Percentiles rank a stretch among this genome's conserved stretches.
These are phyloP conservation scores for Bolinopsis microptera DNA, from an alignment of 37 sponge, comb jelly and placozoan genomes.

Conservation along the genomic window DNA sequence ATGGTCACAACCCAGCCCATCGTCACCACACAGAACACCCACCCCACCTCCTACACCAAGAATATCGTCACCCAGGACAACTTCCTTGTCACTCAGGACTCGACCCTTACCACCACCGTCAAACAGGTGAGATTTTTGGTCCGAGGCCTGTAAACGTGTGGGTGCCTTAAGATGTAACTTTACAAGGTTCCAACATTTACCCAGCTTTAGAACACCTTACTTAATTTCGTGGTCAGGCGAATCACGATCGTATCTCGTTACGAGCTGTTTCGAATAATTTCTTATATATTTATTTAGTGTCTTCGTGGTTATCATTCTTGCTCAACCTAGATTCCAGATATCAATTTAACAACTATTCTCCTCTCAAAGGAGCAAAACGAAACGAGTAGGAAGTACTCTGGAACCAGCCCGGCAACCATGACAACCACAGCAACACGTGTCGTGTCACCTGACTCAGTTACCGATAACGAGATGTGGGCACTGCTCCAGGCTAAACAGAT, in stretches of 20 bases:
- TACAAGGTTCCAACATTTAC: no score
- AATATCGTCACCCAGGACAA: conserved; percentile 44
- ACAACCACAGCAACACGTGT: not conserved
- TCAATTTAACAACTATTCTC: no score
- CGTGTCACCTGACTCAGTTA: conserved; percentile 18
- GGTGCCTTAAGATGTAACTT: no score
- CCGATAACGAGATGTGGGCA: conserved; percentile 17
- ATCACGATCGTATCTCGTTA: no score
- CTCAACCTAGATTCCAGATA: no score
- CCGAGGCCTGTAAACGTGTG: not conserved
- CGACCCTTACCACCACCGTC: conserved; percentile 25
- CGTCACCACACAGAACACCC: not conserved
- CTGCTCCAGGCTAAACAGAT: conserved; percentile 2
- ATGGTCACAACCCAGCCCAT: not conserved
- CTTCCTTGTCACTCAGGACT: not conserved
- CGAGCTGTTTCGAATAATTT: no score
- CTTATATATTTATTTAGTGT: no score
- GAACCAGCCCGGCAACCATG: not conserved
- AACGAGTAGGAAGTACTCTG: not conserved
- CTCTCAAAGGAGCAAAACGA: not conserved
- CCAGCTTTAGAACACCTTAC: no score
- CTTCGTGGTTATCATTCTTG: no score
- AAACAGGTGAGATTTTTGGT: not conserved
- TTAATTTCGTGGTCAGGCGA: no score
- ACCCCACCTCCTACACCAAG: not conserved